Evolutionary conservation across 2,888 invertebrate genomes (phyloP), one percentile per base, ranked within the genome.

Genomic region (Coelinius sp.): DNA sequence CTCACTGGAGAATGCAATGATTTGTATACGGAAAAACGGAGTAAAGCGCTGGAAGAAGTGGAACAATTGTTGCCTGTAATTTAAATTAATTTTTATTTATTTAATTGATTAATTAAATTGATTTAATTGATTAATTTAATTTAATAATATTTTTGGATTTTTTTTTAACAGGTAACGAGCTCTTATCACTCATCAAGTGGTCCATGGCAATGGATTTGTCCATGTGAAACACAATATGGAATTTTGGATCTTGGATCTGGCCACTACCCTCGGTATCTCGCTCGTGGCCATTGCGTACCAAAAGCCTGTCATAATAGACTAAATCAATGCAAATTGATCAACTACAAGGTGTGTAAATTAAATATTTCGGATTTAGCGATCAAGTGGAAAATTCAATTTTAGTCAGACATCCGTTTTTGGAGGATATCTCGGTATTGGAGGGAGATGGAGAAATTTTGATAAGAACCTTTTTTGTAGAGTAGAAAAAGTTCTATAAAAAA

Each of bases 251-350:
- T 84, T 1, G 84, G 84, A 5, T 75, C 77, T 12, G 80, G 79
- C 1, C 76, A 80, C 68, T 84, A 83, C 68, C 84, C 84, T 1
- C 78, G 81, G 67, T 83, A 82, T 62, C 71, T 84, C 31, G 77
- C 80, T 1, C 75, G 64, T 0, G 81, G 81, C 0, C 75, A 65
- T 0, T 84, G 84, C 71, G 79, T 75, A 3, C 59, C 75, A 7
- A 82, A 78, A 27, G 44, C 75, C 10, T 78, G 79, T 31, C 76
- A 76, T 68, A 77, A 68, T 53, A 82, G 79, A 68, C 78, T 81
- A 31, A 78, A 79, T 68, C 76, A 77, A 25, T 83, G 84, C 75
- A 78, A 73, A 66, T 64, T 81, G 20, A 73, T 82, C 12, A 65
- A 79, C 4, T 84, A 84, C 59, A 79, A 74, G 75, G 84, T 83